Base-by-base conservation (phyloP, 2,888 invertebrate species). In the Eupsilia transversa region DNA sequence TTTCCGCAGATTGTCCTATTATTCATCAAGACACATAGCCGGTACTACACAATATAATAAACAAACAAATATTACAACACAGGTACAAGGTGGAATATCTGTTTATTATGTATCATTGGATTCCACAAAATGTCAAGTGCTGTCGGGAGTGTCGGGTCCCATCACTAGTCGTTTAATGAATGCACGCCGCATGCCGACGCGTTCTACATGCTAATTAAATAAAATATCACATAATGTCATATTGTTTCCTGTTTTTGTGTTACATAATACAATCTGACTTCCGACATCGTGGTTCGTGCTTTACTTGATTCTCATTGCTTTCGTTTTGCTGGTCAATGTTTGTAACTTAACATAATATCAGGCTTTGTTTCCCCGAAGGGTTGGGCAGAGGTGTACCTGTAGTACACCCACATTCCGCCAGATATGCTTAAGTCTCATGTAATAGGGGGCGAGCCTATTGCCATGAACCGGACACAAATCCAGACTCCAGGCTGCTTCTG, bases 191-290 rank as follows among this genome's bases (percentile, higher is more conserved):
- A 89, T 90, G 86, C 88, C 85, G 77, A 82, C 88, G 89, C 87
- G 88, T 86, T 77, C 73, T 71, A 75, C 77, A 88, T 90, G 90
- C 88, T 89, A 89, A 91, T 90, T 80, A 89, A 88, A 87, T 88
- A 79, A 87, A 88, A 87, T 89, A 88, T 89, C 76, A 86, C 85
- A 84, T 86, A 86, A 84, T 88, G 84, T 86, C 88, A 86, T 85
- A 83, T 84, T 83, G 86, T 90, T 92, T 92, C 92, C 92, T 91
- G 92, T 89, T 89, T 86, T 89, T 75, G 78, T 87, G 76, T 90
- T 90, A 84, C 87, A 85, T 87, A 86, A 87, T 77, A 74, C 76
- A 80, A 82, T 82, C 76, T 80, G 75, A 84, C 77, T 79, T 84
- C 84, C 84, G 86, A 86, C 72, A 79, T 77, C 63, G 72, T 79